Base-by-base conservation (phyloP, 2,113 vertebrate genomes). In the Emydocephalus ijimae region DNA sequence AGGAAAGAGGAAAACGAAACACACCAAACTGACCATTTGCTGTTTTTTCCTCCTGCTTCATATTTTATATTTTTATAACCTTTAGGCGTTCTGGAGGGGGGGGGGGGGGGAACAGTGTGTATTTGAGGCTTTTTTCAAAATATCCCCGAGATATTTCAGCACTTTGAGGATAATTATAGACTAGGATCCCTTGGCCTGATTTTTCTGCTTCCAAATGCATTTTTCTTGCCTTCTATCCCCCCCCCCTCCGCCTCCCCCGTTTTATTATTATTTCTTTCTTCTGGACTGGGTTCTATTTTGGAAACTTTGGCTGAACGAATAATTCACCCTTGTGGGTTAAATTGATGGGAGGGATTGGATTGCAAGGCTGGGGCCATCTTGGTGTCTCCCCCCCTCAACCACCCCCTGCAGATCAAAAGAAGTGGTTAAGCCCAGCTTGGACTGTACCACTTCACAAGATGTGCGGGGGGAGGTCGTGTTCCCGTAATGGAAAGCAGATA, bases 151-250 rank as follows among this genome's bases (percentile, higher is more conserved):
- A 91, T 89, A 69, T 90, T 96, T 93, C 95, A 81, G 52, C 52
- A 10, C 95, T 96, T 96, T 89, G 93, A 21, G 85, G 48, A 14
- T 96, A 96, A 96, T 97, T 93, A 94, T 43, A 96, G 96, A 93
- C 94, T 4, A 91, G 74, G 91, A 92, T 81, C 0, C 92, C 61
- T 56, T 81, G 94, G 92, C 64, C 94, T 56, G 93, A 11, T 56
- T 95, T 81, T 94, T 95, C 45, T 94, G 95, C 95, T 95, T 92
- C 87, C 92, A 89, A 89, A 93, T 92, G 96, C 94, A 93, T 55
- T 94, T 97, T 95, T 94, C 74, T 91, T 81, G 14, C n/a, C 15
- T 39, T 81, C 34, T 39, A 20, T 18, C 34, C 45, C 45, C 5
- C 0, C 45, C n/a, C 61, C 11, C 1, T 39, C n/a, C n/a, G n/a